Evolutionary conservation across 2,797 vertebrate species (phyloP).

Genomic region (Sternotherus odoratus): DNA sequence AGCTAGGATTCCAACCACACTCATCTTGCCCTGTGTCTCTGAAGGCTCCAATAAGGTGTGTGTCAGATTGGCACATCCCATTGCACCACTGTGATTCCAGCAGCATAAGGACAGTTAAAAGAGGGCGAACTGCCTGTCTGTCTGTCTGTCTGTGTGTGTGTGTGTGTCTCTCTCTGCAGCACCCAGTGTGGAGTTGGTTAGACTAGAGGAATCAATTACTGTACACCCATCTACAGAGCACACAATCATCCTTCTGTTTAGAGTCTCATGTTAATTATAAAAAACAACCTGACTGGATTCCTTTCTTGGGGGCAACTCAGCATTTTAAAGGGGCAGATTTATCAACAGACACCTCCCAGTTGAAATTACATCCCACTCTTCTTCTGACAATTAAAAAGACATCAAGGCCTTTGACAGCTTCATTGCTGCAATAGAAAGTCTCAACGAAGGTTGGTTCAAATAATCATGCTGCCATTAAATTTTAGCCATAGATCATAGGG

Average conservation of each 20-base stretch:
- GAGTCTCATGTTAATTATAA: conserved; percentile 6
- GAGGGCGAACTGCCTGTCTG: neutral
- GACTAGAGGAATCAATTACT: conserved; percentile 15
- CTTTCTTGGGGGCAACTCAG: conserved; percentile 29
- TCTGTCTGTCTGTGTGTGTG: no score
- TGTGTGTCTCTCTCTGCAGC: neutral
- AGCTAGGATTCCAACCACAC: neutral
- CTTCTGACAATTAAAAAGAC: conserved; percentile 67
- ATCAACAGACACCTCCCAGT: conserved; percentile 46
- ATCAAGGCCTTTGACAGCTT: conserved; percentile 63
- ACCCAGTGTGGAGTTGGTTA: neutral
- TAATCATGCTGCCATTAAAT: conserved; percentile 52
- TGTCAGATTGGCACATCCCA: neutral
- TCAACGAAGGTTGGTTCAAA: conserved; percentile 69
- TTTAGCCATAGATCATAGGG: conserved; percentile 70
- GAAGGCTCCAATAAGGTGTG: neutral
- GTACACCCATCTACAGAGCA: neutral
- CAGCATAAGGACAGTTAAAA: rapidly evolving
- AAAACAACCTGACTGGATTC: neutral
- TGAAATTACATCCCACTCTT: conserved; percentile 51
- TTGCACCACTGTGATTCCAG: neutral
- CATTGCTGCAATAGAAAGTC: conserved; percentile 47
- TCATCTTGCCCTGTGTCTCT: neutral
- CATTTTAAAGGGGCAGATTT: neutral
- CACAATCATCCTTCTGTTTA: conserved; percentile 15